Evolutionary conservation across 2,113 vertebrate genomes (phyloP).

Genomic region (Himantopus leucocephalus): DNA sequence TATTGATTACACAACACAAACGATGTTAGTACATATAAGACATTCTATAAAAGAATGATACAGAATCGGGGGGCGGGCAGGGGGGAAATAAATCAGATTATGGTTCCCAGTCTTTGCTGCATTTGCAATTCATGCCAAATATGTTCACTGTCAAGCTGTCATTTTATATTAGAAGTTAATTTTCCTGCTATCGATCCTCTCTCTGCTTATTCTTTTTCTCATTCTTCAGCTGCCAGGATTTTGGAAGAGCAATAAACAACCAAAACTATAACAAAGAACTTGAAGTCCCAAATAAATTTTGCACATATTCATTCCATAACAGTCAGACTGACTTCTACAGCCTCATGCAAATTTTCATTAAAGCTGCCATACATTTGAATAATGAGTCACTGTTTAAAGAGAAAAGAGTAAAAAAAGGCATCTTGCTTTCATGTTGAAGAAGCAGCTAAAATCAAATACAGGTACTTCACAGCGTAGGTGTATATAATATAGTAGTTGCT

Average conservation of each 20-base stretch:
- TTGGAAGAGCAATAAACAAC: background rate
- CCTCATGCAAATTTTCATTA: background rate
- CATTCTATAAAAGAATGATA: background rate
- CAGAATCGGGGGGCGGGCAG: background rate
- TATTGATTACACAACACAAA: background rate
- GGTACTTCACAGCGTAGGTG: background rate
- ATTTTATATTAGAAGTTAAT: constrained; percentile 49
- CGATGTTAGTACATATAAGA: background rate
- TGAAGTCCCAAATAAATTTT: background rate
- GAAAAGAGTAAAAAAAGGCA: background rate
- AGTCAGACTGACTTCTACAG: background rate
- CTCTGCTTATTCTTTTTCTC: constrained; percentile 17
- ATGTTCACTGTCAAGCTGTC: constrained; percentile 23
- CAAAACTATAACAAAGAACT: background rate
- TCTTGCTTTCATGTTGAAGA: background rate
- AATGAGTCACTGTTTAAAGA: background rate
- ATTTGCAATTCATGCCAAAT: constrained; percentile 29
- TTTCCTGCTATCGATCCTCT: constrained; percentile 25
- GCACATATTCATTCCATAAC: background rate
- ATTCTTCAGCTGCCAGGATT: background rate
- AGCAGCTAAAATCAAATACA: background rate
- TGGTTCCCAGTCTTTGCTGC: background rate
- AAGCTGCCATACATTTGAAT: background rate
- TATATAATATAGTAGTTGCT: background rate
- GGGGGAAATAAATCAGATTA: background rate